Percentiles rank a stretch among this genome's conserved stretches.
Evolutionary conservation across 2,888 invertebrate species (phyloP).

Genomic region (Drosophila birchii): DNA sequence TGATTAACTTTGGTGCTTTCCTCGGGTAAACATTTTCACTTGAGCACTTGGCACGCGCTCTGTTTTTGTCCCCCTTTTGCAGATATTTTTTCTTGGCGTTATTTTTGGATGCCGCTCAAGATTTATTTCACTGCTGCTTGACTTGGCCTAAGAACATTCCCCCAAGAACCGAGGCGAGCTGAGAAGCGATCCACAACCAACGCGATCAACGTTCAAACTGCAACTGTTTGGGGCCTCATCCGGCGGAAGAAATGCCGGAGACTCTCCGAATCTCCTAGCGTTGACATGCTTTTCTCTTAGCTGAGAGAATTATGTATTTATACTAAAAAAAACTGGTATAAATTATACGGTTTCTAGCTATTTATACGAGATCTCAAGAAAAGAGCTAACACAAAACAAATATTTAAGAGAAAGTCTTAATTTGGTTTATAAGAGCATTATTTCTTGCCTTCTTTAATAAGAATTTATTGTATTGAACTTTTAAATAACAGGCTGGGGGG

Average conservation of each 20-base stretch:
- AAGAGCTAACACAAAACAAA: background rate
- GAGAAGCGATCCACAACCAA: conserved; percentile 50
- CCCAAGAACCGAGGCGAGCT: conserved; percentile 1
- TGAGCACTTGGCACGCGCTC: conserved; percentile 66
- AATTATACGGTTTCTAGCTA: background rate
- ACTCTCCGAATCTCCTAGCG: conserved; percentile 16
- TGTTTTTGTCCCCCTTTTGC: conserved; percentile 73
- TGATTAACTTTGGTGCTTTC: conserved; percentile 41
- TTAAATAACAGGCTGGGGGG: no score
- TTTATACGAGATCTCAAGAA: background rate
- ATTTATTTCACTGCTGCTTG: conserved; percentile 62
- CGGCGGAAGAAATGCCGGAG: conserved; percentile 24
- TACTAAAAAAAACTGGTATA: conserved; percentile 9
- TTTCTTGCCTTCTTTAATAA: no score
- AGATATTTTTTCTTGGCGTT: conserved; percentile 26
- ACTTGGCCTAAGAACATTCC: conserved; percentile 31
- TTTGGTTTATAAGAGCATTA: background rate
- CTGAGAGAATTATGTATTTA: conserved; percentile 4
- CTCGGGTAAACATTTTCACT: conserved; percentile 44
- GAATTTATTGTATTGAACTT: no score
- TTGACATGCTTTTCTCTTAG: conserved; percentile 15
- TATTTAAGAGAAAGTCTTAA: background rate
- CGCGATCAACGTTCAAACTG: conserved; percentile 66
- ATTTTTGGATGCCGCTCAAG: conserved; percentile 66
- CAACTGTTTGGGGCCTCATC: conserved; percentile 51